These are phyloP conservation scores for Micromys minutus DNA, from an alignment of 2,113 vertebrate species.

Conservation along the genomic window DNA sequence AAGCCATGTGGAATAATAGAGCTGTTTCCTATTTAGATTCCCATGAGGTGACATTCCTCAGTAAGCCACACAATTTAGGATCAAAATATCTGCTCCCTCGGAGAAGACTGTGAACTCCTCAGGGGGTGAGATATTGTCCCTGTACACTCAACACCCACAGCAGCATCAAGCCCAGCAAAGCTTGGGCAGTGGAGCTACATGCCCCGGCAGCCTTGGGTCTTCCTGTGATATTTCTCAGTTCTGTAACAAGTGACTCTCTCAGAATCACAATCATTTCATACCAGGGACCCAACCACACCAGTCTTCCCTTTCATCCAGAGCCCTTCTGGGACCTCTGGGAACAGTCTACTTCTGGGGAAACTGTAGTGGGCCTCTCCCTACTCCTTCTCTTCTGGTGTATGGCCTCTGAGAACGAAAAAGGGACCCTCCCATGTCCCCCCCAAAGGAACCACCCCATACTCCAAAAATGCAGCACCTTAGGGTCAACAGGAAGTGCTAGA, in stretches of 20 bases:
- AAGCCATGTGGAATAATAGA: slow-evolving; percentile 45
- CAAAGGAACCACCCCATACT: not conserved
- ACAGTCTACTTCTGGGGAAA: not conserved
- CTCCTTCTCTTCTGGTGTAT: not conserved
- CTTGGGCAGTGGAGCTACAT: not conserved
- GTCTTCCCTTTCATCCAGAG: not conserved
- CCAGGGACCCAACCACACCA: not conserved
- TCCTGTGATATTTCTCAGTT: not conserved
- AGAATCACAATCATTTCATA: not conserved
- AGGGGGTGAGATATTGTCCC: not conserved
- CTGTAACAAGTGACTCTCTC: not conserved
- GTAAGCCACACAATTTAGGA: not conserved
- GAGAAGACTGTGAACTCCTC: not conserved
- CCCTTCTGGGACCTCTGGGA: not conserved
- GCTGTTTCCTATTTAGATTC: slow-evolving; percentile 54
- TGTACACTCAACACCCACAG: not conserved
- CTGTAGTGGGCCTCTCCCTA: not conserved
- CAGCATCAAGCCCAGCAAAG: accelerated
- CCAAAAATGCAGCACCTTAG: not conserved
- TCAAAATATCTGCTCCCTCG: not conserved
- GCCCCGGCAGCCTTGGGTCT: not conserved
- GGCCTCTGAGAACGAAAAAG: slow-evolving; percentile 4
- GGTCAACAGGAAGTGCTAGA: slow-evolving; percentile 51
- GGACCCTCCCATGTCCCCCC: not conserved
- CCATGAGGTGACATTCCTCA: not conserved